phyloP scores from a whole-genome alignment of 2,113 vertebrate genomes.

The Suricata suricatta region DNA sequence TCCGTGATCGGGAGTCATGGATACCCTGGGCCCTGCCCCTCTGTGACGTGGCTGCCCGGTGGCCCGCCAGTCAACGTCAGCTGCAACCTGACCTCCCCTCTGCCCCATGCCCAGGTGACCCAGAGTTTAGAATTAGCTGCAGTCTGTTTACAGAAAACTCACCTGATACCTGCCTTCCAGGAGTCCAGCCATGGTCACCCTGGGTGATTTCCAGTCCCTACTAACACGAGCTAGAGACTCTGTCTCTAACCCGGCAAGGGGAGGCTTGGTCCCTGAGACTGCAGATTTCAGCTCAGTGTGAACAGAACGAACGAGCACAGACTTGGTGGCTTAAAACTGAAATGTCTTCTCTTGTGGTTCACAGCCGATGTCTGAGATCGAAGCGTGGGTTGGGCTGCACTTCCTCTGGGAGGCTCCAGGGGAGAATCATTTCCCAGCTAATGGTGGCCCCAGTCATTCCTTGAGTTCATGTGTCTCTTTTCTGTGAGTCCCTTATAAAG shows the following conservation, averaged over 20 bases:
- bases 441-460: not conserved
- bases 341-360: not conserved
- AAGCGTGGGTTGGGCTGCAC: rapidly evolving
- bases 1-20: slow-evolving; percentile 78
- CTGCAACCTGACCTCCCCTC: slow-evolving; percentile 83
- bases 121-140: slow-evolving; percentile 86
- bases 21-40: slow-evolving; percentile 70
- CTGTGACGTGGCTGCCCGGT: slow-evolving; percentile 63
- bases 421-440: not conserved
- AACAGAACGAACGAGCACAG: not conserved
- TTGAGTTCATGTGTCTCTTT: not conserved
- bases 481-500: not conserved
- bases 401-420: not conserved
- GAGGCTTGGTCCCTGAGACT: not conserved
- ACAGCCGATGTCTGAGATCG: not conserved
- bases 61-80: slow-evolving; percentile 78
- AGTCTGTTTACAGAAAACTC: slow-evolving; percentile 71
- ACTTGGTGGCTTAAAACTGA: not conserved
- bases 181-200: slow-evolving; percentile 5
- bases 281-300: not conserved
- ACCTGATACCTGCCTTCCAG: slow-evolving; percentile 77
- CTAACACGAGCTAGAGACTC: not conserved
- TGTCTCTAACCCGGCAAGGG: not conserved
- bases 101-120: slow-evolving; percentile 80
- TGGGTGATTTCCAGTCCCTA: not conserved